These are phyloP conservation scores for Drosophila buzzatii DNA, from an alignment of 2,888 invertebrate genomes.

Conservation along the genomic window DNA sequence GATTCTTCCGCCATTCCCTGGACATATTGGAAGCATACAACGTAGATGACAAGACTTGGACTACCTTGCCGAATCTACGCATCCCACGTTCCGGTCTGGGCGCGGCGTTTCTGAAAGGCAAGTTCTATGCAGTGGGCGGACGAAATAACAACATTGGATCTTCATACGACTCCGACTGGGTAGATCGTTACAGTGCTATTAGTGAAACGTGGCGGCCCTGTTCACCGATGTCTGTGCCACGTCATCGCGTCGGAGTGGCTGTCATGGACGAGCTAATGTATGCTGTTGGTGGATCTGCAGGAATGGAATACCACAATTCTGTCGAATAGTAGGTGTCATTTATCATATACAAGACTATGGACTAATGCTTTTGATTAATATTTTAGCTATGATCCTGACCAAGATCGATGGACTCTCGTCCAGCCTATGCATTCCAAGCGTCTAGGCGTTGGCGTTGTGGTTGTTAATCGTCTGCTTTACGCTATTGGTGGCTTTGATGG, in stretches of 20 bases:
- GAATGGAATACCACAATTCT: conserved; percentile 93
- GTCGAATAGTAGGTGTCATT: conserved; percentile 91
- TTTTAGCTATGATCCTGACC: conserved; percentile 87
- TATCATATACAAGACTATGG: neutral
- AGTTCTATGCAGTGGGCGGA: conserved; percentile 96
- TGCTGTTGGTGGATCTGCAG: conserved; percentile 96
- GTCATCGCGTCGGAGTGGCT: conserved; percentile 96
- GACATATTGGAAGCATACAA: conserved; percentile 95
- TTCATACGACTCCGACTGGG: conserved; percentile 95
- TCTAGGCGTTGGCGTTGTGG: conserved; percentile 90
- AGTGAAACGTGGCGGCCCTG: conserved; percentile 95
- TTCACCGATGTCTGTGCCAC: conserved; percentile 93
- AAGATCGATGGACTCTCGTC: conserved; percentile 89
- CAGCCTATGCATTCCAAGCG: conserved; percentile 88
- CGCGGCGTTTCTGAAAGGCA: conserved; percentile 93
- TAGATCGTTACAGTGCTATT: conserved; percentile 92
- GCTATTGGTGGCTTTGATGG: conserved; percentile 97
- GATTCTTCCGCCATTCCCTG: conserved; percentile 94
- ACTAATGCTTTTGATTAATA: conserved; percentile 60
- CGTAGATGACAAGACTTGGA: conserved; percentile 94
- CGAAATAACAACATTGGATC: conserved; percentile 95
- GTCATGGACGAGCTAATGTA: conserved; percentile 96
- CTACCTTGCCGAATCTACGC: conserved; percentile 92
- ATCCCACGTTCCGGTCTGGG: conserved; percentile 95
- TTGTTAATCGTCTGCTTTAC: conserved; percentile 91